Evolutionary conservation across 1,140 invertebrate species (phyloP), one percentile per base, ranked within the genome.

Genomic region (Hypothenemus hampei): DNA sequence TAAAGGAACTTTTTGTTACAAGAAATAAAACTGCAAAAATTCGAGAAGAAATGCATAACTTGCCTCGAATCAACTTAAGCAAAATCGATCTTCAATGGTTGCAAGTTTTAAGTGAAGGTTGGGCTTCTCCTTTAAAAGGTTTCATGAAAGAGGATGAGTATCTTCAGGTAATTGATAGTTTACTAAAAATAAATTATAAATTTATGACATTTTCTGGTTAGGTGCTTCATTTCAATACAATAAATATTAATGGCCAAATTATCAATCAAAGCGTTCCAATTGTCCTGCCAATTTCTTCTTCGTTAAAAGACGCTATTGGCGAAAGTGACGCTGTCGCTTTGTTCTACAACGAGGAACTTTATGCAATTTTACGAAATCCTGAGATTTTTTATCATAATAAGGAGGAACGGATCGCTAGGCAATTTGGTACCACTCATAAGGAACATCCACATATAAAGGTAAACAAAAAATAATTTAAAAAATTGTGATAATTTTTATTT

Each of bases 141-240:
- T 99, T 99, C 67, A 99, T 99, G 97, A 80, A 87, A 45, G 96
- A 99, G 78, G 77, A 85, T 58, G 88, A 99, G 72, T 98, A 89
- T 74, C 76, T 99, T 6, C 91, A 91, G 49, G 60, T 62, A 24
- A 35, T 10, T n/a, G n/a, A n/a, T n/a, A n/a, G n/a, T 16, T 47
- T 20, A 3, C 5, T 22, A 43, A 29, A 7, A 36, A 36, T 11
- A n/a, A 36, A 36, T 7, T n/a, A 36, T 5, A 11, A 1, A 6
- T 36, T 36, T 36, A 11, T 10, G 15, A 6, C 8, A n/a, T 6
- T 29, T 7, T n/a, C 6, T 29, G 26, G 54, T 46, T 36, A 61
- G 78, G 84, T 84, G 29, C 79, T 94, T 15, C 95, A 98, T 73
- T 95, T 97, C 64, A 92, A 91, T 67, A 90, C 88, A 62, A 72